Conservation (phyloP, 2,888 invertebrate genomes). For the Pheosia tremula region DNA sequence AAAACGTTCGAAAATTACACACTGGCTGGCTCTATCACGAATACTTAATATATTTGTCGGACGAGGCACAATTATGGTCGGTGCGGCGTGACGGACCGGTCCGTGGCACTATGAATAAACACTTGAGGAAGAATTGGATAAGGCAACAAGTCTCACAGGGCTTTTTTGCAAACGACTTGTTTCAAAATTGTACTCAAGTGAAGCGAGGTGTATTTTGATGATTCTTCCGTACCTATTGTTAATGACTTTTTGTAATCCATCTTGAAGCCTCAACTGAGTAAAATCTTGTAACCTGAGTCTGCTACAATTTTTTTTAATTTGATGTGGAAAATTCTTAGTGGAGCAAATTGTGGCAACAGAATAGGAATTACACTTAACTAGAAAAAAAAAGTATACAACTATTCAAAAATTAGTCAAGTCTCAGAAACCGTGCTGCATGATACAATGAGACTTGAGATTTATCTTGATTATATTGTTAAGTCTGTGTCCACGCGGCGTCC, state of each 20-base stretch:
- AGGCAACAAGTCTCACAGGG: conserved; percentile 26
- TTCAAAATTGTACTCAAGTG: too few species aligned
- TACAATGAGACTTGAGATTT: neutral
- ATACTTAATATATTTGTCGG: conserved; percentile 75
- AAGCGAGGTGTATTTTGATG: too few species aligned
- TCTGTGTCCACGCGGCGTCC: neutral
- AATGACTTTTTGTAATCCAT: too few species aligned
- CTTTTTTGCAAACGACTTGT: too few species aligned
- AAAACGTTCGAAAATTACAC: conserved; percentile 68
- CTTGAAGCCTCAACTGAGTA: too few species aligned
- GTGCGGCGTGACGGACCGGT: conserved; percentile 66
- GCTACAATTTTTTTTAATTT: too few species aligned
- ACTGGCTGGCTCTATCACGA: conserved; percentile 60
- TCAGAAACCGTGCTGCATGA: neutral
- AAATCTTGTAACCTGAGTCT: too few species aligned
- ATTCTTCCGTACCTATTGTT: too few species aligned
- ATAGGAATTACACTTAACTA: neutral
- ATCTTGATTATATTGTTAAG: neutral
- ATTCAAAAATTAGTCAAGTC: neutral
- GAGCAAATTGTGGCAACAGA: neutral
- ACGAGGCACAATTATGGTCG: conserved; percentile 64
- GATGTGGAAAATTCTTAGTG: too few species aligned
- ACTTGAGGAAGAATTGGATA: conserved; percentile 40
- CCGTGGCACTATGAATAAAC: conserved; percentile 52
- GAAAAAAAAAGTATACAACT: neutral